Evolutionary conservation across 2,113 vertebrate genomes (phyloP).

Genomic region (Passer montanus): DNA sequence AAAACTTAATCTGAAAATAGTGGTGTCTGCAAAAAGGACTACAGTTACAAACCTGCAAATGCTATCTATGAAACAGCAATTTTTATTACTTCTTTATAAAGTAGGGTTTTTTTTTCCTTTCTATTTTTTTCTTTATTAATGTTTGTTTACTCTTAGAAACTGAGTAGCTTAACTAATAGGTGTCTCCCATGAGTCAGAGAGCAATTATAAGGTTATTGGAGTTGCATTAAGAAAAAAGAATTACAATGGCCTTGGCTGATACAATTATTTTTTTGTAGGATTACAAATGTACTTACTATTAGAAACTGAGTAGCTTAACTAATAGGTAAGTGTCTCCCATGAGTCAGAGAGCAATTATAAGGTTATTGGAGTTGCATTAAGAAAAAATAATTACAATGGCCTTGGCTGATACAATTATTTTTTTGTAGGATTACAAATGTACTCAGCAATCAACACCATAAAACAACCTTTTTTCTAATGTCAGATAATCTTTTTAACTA

Average conservation of each 20-base stretch:
- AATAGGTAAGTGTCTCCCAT: neutral
- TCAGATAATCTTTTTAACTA: neutral
- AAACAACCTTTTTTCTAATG: neutral
- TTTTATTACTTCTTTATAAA: neutral
- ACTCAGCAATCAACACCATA: neutral
- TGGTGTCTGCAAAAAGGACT: neutral
- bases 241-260: neutral
- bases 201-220: neutral
- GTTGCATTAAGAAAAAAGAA: neutral
- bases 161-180: neutral
- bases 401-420: neutral
- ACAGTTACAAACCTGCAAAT: neutral
- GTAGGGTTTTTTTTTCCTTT: accelerated
- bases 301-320: neutral
- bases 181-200: neutral
- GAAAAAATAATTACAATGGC: neutral
- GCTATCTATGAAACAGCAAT: neutral
- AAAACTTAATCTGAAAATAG: neutral
- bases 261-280: neutral
- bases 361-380: neutral
- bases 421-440: neutral
- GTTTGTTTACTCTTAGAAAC: neutral
- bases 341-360: neutral
- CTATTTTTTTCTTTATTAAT: neutral
- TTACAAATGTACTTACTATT: neutral